Percentiles rank a stretch among this genome's conserved stretches.
Conservation (phyloP, 2,113 vertebrate genomes). For the Haemorhous mexicanus region DNA sequence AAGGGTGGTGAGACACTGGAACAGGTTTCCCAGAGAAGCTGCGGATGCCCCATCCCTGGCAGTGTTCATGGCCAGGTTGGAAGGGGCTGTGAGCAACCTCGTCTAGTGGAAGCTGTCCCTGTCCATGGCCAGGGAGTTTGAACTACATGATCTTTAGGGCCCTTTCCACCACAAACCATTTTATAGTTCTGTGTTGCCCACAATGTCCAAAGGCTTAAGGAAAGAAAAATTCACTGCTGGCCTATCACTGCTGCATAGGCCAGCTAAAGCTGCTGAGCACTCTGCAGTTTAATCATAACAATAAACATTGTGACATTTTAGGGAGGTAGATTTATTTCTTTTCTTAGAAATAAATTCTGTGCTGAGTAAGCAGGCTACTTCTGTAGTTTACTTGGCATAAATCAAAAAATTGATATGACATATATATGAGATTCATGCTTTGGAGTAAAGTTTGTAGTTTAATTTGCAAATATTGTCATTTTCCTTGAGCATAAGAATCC, state of each 20-base stretch:
- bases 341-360: not conserved
- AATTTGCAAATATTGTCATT: constrained; percentile 7
- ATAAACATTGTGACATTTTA: constrained; percentile 30
- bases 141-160: not conserved
- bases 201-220: not conserved
- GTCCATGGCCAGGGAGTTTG: accelerated
- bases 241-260: not conserved
- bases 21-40: not conserved
- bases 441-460: not conserved
- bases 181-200: not conserved
- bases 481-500: not conserved
- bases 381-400: not conserved
- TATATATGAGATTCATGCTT: not conserved
- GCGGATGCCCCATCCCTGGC: not conserved
- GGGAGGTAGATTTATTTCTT: constrained; percentile 21
- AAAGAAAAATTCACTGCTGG: not conserved
- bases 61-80: not conserved
- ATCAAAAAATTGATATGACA: not conserved
- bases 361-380: constrained; percentile 13
- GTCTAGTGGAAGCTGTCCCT: not conserved
- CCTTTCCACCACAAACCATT: not conserved
- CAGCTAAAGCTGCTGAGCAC: constrained; percentile 1
- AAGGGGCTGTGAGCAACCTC: not conserved
- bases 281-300: constrained; percentile 10
- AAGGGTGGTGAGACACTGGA: not conserved